phyloP scores from a whole-genome alignment of 2,797 vertebrate genomes.

The Thamnophis elegans region DNA sequence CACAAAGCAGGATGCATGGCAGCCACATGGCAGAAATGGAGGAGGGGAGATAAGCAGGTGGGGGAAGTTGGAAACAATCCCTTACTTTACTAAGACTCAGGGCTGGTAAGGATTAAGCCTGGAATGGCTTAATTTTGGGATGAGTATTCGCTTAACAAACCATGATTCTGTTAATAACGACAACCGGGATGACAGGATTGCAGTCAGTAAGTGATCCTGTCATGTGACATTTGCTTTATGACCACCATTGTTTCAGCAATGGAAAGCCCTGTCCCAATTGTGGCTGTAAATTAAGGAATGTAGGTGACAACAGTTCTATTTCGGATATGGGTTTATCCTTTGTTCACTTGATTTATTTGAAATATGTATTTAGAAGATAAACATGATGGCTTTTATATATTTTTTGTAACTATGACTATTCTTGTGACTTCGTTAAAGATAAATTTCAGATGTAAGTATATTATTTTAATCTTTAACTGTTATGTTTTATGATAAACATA shows the following conservation, averaged over 20 bases:
- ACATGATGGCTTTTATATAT: no score
- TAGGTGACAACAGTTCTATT: not conserved
- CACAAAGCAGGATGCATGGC: not conserved
- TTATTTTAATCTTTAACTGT: not conserved
- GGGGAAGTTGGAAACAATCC: not conserved
- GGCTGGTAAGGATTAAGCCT: not conserved
- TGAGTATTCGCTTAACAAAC: not conserved
- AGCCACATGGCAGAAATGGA: not conserved
- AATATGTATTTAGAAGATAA: not conserved
- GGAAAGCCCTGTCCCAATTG: not conserved
- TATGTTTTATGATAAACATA: not conserved
- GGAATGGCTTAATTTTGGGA: not conserved
- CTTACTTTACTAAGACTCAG: not conserved
- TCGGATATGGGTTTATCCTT: not conserved
- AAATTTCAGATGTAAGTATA: not conserved
- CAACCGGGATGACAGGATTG: not conserved
- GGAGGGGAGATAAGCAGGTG: not conserved
- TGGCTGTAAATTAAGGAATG: not conserved
- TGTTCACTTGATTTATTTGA: not conserved
- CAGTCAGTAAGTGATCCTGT: not conserved
- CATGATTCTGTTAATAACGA: not conserved
- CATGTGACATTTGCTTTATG: not conserved
- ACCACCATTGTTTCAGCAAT: not conserved
- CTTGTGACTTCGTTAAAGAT: not conserved
- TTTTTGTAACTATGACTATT: not conserved